Percentiles rank a stretch among this genome's conserved stretches.
phyloP scores from a whole-genome alignment of 2,888 invertebrate genomes.

The Euclidia mi region DNA sequence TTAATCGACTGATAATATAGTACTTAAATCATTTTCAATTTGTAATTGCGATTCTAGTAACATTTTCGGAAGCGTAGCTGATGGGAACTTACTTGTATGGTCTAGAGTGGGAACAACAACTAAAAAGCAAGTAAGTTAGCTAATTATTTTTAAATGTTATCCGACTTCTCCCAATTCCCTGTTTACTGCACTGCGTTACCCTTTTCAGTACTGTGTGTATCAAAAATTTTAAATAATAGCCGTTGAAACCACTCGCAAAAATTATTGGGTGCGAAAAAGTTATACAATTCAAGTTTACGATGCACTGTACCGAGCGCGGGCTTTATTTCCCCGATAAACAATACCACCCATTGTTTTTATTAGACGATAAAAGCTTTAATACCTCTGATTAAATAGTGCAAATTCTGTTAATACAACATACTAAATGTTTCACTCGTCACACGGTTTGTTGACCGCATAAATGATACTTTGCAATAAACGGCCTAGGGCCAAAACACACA shows the following conservation, averaged over 20 bases:
- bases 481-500: no score
- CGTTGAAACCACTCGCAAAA: constrained; percentile 42
- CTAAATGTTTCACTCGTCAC: constrained; percentile 11
- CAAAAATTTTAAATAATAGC: constrained; percentile 36
- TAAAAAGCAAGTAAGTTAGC: not conserved
- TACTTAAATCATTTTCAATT: no score
- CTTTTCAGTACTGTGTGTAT: constrained; percentile 5
- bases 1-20: no score
- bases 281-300: constrained; percentile 56
- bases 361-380: constrained; percentile 44
- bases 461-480: no score
- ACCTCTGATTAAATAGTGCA: constrained; percentile 48
- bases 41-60: no score
- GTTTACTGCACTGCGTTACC: constrained; percentile 9
- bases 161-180: not conserved
- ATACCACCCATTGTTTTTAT: constrained; percentile 45
- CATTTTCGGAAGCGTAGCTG: no score
- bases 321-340: constrained; percentile 52
- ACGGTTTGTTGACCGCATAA: not conserved
- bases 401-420: constrained; percentile 18
- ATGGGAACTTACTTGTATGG: no score
- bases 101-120: not conserved
- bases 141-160: constrained; percentile 16
- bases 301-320: constrained; percentile 42
- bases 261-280: constrained; percentile 53